Percentiles rank a stretch among this genome's conserved stretches.
These are phyloP conservation scores for Pitangus sulphuratus DNA, from an alignment of 2,797 vertebrate genomes.

Conservation along the genomic window DNA sequence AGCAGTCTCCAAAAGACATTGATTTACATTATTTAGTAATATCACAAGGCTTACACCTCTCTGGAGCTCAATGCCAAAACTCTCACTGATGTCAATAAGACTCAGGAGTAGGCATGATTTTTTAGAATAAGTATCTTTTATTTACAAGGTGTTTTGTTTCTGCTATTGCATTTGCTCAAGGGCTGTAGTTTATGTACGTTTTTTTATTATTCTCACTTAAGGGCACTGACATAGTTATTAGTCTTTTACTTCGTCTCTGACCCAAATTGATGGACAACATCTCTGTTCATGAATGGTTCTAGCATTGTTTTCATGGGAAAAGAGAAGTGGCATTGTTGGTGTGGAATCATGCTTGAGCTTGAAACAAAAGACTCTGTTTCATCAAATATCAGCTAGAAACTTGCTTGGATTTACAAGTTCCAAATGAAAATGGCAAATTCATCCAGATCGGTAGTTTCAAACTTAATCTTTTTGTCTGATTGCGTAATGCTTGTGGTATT, in stretches of 20 bases:
- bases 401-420: neutral
- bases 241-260: neutral
- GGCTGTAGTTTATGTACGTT: neutral
- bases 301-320: neutral
- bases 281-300: neutral
- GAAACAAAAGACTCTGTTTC: neutral
- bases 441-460: neutral
- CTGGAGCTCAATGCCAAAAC: neutral
- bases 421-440: neutral
- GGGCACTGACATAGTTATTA: neutral
- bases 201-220: neutral
- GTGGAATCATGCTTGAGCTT: neutral
- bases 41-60: neutral
- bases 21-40: neutral
- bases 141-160: neutral
- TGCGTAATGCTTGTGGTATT: neutral
- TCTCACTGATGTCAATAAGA: neutral
- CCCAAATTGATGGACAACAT: accelerated
- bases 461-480: neutral
- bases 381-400: neutral
- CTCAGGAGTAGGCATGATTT: neutral
- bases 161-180: neutral
- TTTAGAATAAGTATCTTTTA: neutral
- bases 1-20: neutral
- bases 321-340: neutral